Base-by-base conservation (phyloP, 2,888 invertebrate genomes). In the Julus scanicus region DNA sequence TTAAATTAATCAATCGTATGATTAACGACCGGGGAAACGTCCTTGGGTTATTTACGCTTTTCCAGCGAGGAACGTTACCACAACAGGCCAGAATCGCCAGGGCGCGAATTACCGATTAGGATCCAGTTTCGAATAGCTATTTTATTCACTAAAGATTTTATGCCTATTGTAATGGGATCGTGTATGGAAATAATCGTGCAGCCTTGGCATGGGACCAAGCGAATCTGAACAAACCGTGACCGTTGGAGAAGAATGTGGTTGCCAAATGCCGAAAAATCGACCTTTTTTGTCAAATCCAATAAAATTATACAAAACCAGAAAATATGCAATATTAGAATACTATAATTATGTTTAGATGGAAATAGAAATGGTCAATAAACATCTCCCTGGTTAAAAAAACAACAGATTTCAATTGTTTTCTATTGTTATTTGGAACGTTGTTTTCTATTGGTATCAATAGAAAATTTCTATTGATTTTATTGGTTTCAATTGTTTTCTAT, bases 41-140 rank as follows among this genome's bases (percentile, higher is more conserved):
- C 63, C 63, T 63, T 63, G 63, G 63, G n/a, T 63, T 63, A 63
- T 63, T 63, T n/a, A 17, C 63, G 63, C 44, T 44, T 44, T 44
- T 44, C 44, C 44, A 44, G 44, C 44, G 44, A 44, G 44, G 44
- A 44, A 44, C 63, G 63, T n/a, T 63, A n/a, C n/a, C 3, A 63
- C 63, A 63, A 63, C 63, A 63, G 63, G 53, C 53, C 15, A n/a
- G 53, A 53, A 53, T 53, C 15, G 53, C 53, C 53, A 53, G 53
- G 63, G 63, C 17, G 63, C 63, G 63, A 17, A 63, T 63, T 63
- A n/a, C n/a, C 63, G 63, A 63, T 63, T 63, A 63, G 63, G 63
- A 63, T 63, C 63, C 63, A 13, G 63, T 63, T 63, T 17, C 63
- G 63, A 63, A 63, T n/a, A 5, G n/a, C 63, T 63, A 63, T 63